Evolutionary conservation across 2,113 vertebrate species (phyloP).

Genomic region (Myrmophylax atrothorax): DNA sequence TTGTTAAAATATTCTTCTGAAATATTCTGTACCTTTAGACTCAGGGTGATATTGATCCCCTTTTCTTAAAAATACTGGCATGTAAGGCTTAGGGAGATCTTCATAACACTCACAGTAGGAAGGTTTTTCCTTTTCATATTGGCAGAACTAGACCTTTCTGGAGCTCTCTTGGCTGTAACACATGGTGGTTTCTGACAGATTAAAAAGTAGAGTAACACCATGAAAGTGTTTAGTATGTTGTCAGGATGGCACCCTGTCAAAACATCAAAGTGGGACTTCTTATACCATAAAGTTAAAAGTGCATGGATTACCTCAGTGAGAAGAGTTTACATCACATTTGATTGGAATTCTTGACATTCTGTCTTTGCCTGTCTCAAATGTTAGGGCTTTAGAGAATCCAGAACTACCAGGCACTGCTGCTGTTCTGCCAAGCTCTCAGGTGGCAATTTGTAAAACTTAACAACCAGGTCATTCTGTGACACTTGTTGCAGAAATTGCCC

Average conservation of each 20-base stretch:
- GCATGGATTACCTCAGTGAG: neutral
- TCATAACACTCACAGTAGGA: neutral
- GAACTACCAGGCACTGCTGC: neutral
- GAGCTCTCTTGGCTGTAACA: neutral
- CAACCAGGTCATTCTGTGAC: neutral
- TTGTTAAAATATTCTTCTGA: neutral
- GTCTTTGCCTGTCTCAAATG: neutral
- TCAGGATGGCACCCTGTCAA: neutral
- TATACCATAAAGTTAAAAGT: neutral
- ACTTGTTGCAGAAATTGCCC: neutral
- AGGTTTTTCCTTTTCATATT: neutral
- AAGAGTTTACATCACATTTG: neutral
- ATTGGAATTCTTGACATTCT: neutral
- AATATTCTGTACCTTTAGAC: neutral
- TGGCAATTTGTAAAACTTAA: neutral
- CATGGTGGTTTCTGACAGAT: neutral
- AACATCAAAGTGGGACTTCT: neutral
- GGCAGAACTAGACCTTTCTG: neutral
- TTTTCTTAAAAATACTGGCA: neutral
- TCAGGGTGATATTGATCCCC: neutral
- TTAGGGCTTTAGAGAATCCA: neutral
- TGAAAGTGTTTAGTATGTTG: neutral
- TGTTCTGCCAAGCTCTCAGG: neutral
- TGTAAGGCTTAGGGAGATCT: neutral
- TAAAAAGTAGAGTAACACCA: neutral